Evolutionary conservation across 2,888 invertebrate species (phyloP).

Genomic region (Synergus gifuensis): DNA sequence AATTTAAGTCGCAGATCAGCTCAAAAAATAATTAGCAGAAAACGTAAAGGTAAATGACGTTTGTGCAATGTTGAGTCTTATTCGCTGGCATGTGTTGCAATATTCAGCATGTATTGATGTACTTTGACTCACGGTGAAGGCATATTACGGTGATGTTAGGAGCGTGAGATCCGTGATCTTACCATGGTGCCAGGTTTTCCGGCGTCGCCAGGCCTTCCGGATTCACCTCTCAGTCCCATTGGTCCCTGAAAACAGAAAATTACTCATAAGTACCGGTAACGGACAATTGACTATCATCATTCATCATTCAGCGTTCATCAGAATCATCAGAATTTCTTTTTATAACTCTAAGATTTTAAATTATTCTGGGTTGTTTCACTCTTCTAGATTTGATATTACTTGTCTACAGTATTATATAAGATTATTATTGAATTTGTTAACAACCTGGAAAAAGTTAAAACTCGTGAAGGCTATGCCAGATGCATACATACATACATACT

Average conservation of each 20-base stretch:
- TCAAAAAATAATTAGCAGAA: constrained; percentile 4
- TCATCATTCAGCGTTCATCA: too few relatives aligned
- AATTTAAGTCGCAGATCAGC: constrained; percentile 3
- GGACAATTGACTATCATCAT: neutral
- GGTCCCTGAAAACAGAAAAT: constrained; percentile 83
- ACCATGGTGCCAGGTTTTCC: constrained; percentile 89
- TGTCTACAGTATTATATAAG: too few relatives aligned
- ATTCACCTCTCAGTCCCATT: constrained; percentile 88
- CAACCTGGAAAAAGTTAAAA: too few relatives aligned
- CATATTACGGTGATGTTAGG: constrained; percentile 73
- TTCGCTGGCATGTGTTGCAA: constrained; percentile 36
- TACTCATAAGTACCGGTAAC: neutral
- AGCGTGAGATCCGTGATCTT: constrained; percentile 80
- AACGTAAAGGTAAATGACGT: constrained; percentile 14
- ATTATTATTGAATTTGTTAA: too few relatives aligned
- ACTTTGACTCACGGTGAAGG: constrained; percentile 69
- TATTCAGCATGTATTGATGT: constrained; percentile 38
- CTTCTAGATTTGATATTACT: too few relatives aligned
- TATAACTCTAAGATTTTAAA: too few relatives aligned
- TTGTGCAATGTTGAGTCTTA: constrained; percentile 43
- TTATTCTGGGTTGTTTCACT: too few relatives aligned
- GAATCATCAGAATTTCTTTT: too few relatives aligned
- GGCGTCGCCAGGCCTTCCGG: constrained; percentile 85
- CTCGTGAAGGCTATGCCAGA: too few relatives aligned
- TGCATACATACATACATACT: too few relatives aligned